Conservation (phyloP, 1,140 invertebrate species). For the Rhopalosiphum maidis region DNA sequence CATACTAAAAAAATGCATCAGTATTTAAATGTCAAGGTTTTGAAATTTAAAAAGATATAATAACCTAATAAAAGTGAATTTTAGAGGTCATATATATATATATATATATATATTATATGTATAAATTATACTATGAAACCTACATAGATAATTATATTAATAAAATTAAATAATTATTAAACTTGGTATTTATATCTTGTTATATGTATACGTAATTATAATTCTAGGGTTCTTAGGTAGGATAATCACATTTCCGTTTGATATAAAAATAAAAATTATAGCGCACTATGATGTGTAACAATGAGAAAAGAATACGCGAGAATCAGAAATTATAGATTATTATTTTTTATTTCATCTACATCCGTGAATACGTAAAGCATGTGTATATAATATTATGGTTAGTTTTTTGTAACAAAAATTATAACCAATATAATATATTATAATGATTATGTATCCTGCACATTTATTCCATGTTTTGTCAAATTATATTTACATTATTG, state of each 20-base stretch:
- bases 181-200: background rate
- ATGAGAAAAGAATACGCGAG: background rate
- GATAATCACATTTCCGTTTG: conserved; percentile 1
- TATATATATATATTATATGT: background rate
- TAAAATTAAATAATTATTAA: background rate
- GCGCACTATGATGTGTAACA: background rate
- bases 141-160: background rate
- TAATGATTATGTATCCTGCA: background rate
- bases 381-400: background rate
- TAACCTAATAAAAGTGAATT: background rate
- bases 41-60: background rate
- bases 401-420: background rate
- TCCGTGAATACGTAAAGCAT: background rate
- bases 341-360: background rate
- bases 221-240: background rate
- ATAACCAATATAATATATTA: background rate
- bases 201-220: background rate
- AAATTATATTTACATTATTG: background rate
- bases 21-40: background rate
- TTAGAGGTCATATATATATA: background rate
- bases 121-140: background rate
- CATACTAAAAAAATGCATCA: background rate
- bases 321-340: background rate
- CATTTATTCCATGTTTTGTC: background rate
- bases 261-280: conserved; percentile 11